Percentiles rank a stretch among this genome's conserved stretches.
Evolutionary conservation across 2,113 vertebrate species (phyloP).

Genomic region (Cephalopterus ornatus): DNA sequence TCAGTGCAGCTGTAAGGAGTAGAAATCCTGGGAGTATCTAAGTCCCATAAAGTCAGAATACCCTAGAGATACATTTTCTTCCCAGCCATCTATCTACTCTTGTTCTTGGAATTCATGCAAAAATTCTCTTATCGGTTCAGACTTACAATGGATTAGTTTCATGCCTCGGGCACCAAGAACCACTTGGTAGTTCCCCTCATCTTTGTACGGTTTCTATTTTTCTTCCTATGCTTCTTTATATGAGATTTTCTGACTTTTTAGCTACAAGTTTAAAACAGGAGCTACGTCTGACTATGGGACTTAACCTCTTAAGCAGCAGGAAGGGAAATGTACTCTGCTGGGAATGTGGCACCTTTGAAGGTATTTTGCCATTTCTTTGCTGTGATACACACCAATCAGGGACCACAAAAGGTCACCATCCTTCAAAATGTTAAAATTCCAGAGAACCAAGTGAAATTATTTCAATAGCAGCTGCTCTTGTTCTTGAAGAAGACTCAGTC

Average conservation of each 20-base stretch:
- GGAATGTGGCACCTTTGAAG: not conserved
- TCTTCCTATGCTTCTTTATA: not conserved
- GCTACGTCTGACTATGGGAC: not conserved
- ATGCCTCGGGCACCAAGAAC: slow-evolving; percentile 23
- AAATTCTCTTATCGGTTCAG: slow-evolving; percentile 37
- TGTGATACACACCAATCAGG: not conserved
- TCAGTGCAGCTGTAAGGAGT: not conserved
- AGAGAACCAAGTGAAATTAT: not conserved
- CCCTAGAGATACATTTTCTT: slow-evolving; percentile 23
- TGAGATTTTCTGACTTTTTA: not conserved
- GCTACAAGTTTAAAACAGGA: not conserved
- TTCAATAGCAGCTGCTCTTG: not conserved
- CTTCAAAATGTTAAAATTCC: not conserved
- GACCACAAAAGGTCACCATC: not conserved
- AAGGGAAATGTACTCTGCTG: not conserved
- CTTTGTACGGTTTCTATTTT: slow-evolving; percentile 6
- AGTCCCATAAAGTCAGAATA: not conserved
- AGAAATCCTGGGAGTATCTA: not conserved
- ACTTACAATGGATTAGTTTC: slow-evolving; percentile 11
- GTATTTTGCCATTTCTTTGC: not conserved
- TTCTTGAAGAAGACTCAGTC: not conserved
- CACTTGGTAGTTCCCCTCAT: slow-evolving; percentile 1
- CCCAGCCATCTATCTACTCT: not conserved
- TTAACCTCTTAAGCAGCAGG: not conserved
- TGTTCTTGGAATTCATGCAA: slow-evolving; percentile 20